Evolutionary conservation across 1,140 invertebrate species (phyloP), one percentile per base, ranked within the genome.

Genomic region (Drosophila suzukii): DNA sequence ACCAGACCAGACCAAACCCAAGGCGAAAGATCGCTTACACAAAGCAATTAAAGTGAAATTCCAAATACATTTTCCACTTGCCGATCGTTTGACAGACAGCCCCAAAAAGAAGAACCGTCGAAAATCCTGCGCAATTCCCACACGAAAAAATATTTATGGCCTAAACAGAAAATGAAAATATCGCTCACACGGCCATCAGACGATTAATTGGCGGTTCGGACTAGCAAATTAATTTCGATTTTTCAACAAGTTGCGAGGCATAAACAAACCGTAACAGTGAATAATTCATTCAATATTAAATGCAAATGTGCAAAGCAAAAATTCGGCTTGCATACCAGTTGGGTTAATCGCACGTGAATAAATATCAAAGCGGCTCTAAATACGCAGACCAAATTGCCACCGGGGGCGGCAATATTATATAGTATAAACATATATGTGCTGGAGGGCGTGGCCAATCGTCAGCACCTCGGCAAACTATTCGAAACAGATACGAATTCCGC

Each of bases 401-500:
- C 38, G 47, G 24, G 7, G 32, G 54, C 38, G 24, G n/a, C 1
- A 2, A 27, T 39, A 55, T 17, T 39, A 39, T 51, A 34, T 34
- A 13, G 5, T 17, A 34, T 8, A 7, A 2, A 17, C 1, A 3
- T 27, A 27, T 27, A 27, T 27, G 3, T 20, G 3, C 7, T 41
- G 11, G 13, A 34, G 60, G 60, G 60, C 60, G 60, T 62, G 60
- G 56, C 56, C 59, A 62, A 66, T 66, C 63, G 63, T 66, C 62
- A 65, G 63, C 44, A 46, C 56, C 41, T 65, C 61, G 51, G 46
- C 44, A 78, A 86, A 86, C 83, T 88, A 89, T 83, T 70, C 55
- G 77, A 79, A 83, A 83, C 75, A 89, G 72, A 88, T 83, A 83
- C 83, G 82, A 89, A 88, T 88, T 89, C 84, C 76, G 58, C 75